These are phyloP conservation scores for Cichlasoma orientale DNA, from an alignment of 2,797 vertebrate species.

Conservation along the genomic window DNA sequence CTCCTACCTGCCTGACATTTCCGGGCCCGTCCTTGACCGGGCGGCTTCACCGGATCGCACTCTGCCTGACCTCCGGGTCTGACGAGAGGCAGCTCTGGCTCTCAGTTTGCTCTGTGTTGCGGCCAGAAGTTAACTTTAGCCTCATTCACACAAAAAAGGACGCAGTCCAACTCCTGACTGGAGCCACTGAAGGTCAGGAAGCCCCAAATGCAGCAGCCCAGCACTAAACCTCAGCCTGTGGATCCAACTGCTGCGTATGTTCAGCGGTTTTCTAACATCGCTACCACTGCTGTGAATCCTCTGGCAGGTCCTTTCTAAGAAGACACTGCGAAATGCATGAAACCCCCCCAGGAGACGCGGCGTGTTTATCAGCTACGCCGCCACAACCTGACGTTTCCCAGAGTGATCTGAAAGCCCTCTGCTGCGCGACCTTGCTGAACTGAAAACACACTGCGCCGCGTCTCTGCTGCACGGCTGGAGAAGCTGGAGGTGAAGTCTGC, in stretches of 20 bases:
- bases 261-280: background rate
- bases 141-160: conserved; percentile 26
- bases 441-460: conserved; percentile 25
- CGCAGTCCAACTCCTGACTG: background rate
- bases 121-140: conserved; percentile 43
- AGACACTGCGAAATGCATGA: background rate
- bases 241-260: background rate
- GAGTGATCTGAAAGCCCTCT: conserved; percentile 14
- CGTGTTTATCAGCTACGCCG: conserved; percentile 27
- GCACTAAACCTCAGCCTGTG: background rate
- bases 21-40: conserved; percentile 53
- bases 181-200: conserved; percentile 23
- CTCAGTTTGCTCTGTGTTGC: conserved; percentile 31
- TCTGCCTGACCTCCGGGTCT: conserved; percentile 33
- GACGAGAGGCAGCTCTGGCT: conserved; percentile 22
- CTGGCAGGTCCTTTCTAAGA: background rate
- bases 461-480: conserved; percentile 31
- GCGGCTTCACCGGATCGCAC: conserved; percentile 16
- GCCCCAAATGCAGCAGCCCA: background rate
- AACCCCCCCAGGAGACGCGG: background rate
- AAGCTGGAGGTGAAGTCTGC: background rate
- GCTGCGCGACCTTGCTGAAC: conserved; percentile 44
- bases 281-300: background rate
- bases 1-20: conserved; percentile 26
- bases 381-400: conserved; percentile 42